These are phyloP conservation scores for Bubo scandiacus DNA, from an alignment of 2,113 vertebrate species.

Conservation along the genomic window DNA sequence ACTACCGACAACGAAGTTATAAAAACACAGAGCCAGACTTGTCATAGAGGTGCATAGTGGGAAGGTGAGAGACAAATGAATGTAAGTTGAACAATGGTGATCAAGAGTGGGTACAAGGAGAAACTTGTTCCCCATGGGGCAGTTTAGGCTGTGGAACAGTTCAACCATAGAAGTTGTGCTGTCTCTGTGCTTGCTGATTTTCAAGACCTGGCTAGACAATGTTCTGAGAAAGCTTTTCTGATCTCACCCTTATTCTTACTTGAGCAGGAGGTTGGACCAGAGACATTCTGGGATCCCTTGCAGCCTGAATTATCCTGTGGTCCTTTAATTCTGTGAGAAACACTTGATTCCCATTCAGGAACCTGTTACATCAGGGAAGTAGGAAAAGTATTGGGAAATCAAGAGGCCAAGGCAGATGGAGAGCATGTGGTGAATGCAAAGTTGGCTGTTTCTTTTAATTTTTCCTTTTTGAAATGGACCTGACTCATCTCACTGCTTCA, in stretches of 20 bases:
- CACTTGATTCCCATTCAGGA: neutral
- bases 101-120: neutral
- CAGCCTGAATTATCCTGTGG: neutral
- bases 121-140: neutral
- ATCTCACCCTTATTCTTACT: neutral
- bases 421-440: neutral
- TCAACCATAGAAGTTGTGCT: neutral
- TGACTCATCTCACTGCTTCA: neutral
- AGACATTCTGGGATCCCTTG: neutral
- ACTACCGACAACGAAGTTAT: neutral
- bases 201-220: neutral
- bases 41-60: neutral
- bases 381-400: neutral
- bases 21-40: neutral
- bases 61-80: neutral
- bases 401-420: neutral
- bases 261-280: neutral
- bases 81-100: rapidly evolving
- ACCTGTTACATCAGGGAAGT: neutral
- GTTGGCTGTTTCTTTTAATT: neutral
- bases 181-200: neutral
- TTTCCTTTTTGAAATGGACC: neutral
- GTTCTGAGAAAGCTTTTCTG: neutral
- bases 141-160: neutral
- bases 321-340: neutral